A percentile compares a stretch with the other conserved stretches of the same genome.
These are phyloP conservation scores for Cephus spinipes DNA, from an alignment of 2,888 invertebrate genomes.

Conservation along the genomic window DNA sequence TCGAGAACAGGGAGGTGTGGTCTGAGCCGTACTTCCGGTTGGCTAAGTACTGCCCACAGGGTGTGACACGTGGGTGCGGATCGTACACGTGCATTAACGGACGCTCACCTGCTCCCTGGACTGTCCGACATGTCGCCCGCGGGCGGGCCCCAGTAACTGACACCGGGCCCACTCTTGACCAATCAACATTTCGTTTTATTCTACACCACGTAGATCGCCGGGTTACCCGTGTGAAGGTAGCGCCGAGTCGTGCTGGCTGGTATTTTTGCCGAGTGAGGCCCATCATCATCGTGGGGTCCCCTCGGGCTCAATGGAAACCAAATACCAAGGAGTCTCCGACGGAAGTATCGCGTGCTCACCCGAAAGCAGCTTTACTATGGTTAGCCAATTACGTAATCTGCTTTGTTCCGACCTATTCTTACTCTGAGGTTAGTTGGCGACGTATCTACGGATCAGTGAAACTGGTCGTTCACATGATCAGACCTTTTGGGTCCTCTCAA, in stretches of 20 bases:
- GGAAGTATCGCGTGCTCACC: not conserved
- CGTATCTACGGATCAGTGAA: not conserved
- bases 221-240: not conserved
- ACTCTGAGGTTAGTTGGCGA: not conserved
- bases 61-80: constrained; percentile 47
- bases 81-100: constrained; percentile 26
- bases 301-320: not conserved
- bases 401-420: not conserved
- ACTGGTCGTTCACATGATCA: not conserved
- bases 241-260: not conserved
- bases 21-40: constrained; percentile 1
- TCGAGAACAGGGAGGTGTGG: not conserved
- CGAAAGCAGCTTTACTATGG: not conserved
- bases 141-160: constrained; percentile 47
- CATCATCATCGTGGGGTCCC: not conserved
- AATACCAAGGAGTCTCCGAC: not conserved
- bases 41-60: constrained; percentile 23
- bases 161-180: constrained; percentile 47
- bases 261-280: not conserved
- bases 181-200: constrained; percentile 23
- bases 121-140: constrained; percentile 49
- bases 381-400: not conserved
- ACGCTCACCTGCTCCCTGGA: constrained; percentile 50
- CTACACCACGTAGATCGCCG: not conserved
- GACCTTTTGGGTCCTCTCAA: not conserved